Evolutionary conservation across 2,113 vertebrate species (phyloP).

Genomic region (Rhynchopsitta pachyrhyncha): DNA sequence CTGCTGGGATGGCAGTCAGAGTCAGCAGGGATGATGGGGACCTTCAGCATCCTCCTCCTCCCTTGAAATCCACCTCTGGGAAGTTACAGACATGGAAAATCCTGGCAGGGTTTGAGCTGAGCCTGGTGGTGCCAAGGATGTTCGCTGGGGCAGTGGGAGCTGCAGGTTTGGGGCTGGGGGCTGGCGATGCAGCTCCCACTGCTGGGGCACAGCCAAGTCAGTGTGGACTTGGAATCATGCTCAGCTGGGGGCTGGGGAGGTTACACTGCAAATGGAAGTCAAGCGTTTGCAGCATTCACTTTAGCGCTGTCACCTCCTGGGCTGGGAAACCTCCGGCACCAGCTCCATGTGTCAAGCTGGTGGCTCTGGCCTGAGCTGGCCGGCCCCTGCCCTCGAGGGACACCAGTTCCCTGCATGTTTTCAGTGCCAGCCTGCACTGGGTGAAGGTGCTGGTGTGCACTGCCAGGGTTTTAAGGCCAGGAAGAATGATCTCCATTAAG

Average conservation of each 20-base stretch:
- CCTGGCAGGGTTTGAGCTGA: background rate
- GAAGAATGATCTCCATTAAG: constrained; percentile 13
- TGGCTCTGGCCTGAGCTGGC: background rate
- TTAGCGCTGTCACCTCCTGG: accelerated
- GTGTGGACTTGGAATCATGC: background rate
- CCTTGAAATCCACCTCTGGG: background rate
- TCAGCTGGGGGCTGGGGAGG: background rate
- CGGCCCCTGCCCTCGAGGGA: background rate
- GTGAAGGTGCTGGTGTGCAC: background rate
- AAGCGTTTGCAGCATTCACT: constrained; percentile 16
- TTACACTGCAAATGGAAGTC: constrained; percentile 9
- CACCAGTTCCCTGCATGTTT: background rate
- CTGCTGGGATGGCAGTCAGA: background rate
- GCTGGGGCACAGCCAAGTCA: accelerated
- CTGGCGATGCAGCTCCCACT: background rate
- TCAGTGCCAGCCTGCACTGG: background rate
- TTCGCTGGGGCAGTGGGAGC: background rate
- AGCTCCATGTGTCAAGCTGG: background rate
- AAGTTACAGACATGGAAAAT: background rate
- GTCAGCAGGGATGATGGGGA: background rate
- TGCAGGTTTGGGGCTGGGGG: background rate
- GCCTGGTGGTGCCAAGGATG: background rate
- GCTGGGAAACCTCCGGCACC: background rate
- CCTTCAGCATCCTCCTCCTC: background rate
- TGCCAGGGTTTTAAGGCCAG: background rate